A percentile compares a stretch with the other conserved stretches of the same genome.
These are phyloP conservation scores for Pseudomyrmex flavicornis DNA, from an alignment of 1,140 invertebrate species.

Conservation along the genomic window DNA sequence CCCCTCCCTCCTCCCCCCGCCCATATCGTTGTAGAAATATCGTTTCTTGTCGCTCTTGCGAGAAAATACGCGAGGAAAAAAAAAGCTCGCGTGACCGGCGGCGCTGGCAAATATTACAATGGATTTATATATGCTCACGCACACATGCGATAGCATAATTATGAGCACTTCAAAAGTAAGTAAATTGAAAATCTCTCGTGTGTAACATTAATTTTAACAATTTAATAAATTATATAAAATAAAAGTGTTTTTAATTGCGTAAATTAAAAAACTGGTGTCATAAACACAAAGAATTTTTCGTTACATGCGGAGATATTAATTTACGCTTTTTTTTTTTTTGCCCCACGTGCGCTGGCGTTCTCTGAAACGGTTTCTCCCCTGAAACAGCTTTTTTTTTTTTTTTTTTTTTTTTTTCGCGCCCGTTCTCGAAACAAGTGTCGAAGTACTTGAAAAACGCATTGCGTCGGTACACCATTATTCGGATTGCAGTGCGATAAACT, in stretches of 20 bases:
- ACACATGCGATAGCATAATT: neutral
- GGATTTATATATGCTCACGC: neutral
- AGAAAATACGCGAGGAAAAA: neutral
- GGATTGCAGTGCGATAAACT: constrained; percentile 71
- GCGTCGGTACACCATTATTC: constrained; percentile 72
- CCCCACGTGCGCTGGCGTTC: neutral
- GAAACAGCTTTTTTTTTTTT: neutral
- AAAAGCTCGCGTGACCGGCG: neutral
- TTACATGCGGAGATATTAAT: neutral
- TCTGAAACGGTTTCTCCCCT: neutral
- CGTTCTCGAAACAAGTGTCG: constrained; percentile 63
- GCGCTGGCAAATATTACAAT: neutral
- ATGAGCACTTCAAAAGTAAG: neutral
- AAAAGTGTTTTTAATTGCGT: neutral
- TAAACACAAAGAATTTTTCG: neutral
- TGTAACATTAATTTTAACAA: neutral
- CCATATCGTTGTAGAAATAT: neutral
- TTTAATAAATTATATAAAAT: neutral
- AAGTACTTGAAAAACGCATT: constrained; percentile 70
- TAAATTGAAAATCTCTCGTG: neutral
- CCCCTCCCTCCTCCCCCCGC: too few species aligned
- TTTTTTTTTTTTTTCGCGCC: neutral
- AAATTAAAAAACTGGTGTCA: too few species aligned
- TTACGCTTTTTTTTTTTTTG: neutral
- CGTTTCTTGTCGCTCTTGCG: neutral